Percentiles rank a stretch among this genome's conserved stretches.
Conservation (phyloP, 2,888 invertebrate species). For the Marronus borbonicus region DNA sequence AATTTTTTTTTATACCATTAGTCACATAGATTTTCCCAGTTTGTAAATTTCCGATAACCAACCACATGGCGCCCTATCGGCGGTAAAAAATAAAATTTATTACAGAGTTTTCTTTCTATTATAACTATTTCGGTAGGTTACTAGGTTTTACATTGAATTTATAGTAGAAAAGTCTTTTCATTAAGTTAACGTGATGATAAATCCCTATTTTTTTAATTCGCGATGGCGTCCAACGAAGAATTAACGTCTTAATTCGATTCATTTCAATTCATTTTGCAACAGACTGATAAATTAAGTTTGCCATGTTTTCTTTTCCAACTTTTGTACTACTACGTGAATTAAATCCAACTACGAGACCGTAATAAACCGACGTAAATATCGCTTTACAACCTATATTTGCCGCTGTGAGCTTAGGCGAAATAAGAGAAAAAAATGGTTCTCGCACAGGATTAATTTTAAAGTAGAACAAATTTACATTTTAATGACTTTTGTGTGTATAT, state of each 20-base stretch:
- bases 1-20: too few species aligned
- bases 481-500: constrained; percentile 40
- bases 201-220: too few species aligned
- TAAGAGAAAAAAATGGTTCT: constrained; percentile 17
- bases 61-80: too few species aligned
- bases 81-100: too few species aligned
- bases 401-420: neutral
- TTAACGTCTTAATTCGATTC: constrained; percentile 4
- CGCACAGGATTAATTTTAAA: constrained; percentile 31
- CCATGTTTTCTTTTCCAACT: constrained; percentile 2
- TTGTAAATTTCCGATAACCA: too few species aligned
- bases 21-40: too few species aligned
- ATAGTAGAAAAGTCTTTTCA: neutral
- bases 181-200: too few species aligned
- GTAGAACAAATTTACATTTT: constrained; percentile 39
- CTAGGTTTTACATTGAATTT: neutral
- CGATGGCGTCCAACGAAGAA: neutral
- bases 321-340: neutral
- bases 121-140: too few species aligned
- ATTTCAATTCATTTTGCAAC: neutral
- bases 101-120: too few species aligned
- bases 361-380: constrained; percentile 13
- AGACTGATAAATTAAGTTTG: neutral
- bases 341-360: constrained; percentile 1
- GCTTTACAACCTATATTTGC: neutral